Conservation (phyloP, 2,113 vertebrate genomes). For the Platichthys flesus region DNA sequence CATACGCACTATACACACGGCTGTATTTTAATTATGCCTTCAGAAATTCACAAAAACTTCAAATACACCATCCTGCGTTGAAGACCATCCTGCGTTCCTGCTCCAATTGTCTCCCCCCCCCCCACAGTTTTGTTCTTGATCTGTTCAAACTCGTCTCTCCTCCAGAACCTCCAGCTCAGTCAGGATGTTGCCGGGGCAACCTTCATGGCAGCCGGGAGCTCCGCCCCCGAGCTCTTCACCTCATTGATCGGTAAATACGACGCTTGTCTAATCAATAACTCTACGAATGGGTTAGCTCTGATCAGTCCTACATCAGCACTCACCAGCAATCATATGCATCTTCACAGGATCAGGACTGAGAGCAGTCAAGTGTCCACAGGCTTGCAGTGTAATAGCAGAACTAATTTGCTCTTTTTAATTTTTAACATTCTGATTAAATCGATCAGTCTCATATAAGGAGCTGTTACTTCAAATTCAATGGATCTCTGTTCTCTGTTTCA, state of each 20-base stretch:
- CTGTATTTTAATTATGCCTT: no score
- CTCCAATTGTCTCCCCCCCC: no score
- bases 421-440: not conserved
- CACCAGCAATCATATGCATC: conserved; percentile 4
- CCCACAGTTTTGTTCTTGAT: no score
- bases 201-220: conserved; percentile 87
- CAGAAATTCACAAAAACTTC: no score
- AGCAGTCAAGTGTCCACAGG: not conserved
- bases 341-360: conserved; percentile 11
- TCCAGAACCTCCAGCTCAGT: conserved; percentile 84
- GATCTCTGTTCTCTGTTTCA: not conserved
- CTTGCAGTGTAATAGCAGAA: not conserved
- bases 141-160: conserved; percentile 24
- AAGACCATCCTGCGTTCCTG: no score
- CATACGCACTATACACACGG: no score
- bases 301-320: conserved; percentile 3
- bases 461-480: not conserved
- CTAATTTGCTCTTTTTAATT: not conserved
- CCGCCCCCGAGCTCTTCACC: conserved; percentile 86
- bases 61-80: no score
- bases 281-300: not conserved
- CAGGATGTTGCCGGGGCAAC: conserved; percentile 86
- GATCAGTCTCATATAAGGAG: not conserved
- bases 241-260: conserved; percentile 84
- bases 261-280: not conserved